Evolutionary conservation across 2,888 invertebrate species (phyloP), one percentile per base, ranked within the genome.

Genomic region (Megamerina dolium): DNA sequence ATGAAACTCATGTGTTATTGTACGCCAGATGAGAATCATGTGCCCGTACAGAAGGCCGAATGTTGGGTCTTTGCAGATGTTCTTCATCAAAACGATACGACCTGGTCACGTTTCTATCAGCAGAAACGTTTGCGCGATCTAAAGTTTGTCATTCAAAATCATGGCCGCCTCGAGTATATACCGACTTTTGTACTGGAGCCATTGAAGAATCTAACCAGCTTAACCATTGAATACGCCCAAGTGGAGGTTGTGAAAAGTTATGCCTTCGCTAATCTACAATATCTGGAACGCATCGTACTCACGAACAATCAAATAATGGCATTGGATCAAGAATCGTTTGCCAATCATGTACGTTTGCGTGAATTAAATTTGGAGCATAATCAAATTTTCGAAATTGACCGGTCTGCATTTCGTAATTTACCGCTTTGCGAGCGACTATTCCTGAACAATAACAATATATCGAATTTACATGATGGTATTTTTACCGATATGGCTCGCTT

Each of bases 381-480:
- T 70, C 77, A 79, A 63, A 83, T 90, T 53, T 75, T 79, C 12
- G 85, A 85, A 63, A 78, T 90, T 41, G 81, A 81, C 56, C 76
- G 81, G 39, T 79, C 82, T 57, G 82, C 83, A 2, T 89, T 90
- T 66, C 77, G 80, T 35, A 81, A 85, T 63, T 66, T 88, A 42
- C 87, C 87, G 0, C 76, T 77, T 42, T 71, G 87, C 51, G 80
- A 81, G 56, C 81, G 84, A 50, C 77, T 96, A 30, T 81, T 81
- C 51, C 76, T 96, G 39, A 87, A 89, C 57, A 84, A 85, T 63
- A 96, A 96, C 73, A 85, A 86, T 63, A 78, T 96, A 54, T 83
- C 86, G 48, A 77, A 81, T 26, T 77, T 93, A 50, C 91, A 89
- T 57, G 89, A 91, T 50, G 85, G 85, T 49, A 85, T 94, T 17